Percentiles rank a stretch among this genome's conserved stretches.
Conservation (phyloP, 1,140 invertebrate genomes). For the Samia ricini region DNA sequence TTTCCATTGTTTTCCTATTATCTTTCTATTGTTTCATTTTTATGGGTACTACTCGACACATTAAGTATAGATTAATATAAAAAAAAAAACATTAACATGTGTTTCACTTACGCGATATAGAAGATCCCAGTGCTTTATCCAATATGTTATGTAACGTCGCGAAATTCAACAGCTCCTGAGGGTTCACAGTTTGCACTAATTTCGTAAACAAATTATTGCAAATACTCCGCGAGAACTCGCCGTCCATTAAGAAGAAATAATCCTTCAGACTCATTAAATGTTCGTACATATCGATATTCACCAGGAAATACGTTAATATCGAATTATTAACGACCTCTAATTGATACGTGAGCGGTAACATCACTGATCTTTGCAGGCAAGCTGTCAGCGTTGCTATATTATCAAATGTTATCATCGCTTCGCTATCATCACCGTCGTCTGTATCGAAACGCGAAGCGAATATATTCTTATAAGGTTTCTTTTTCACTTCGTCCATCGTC, state of each 20-base stretch:
- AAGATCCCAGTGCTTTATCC: slow-evolving; percentile 80
- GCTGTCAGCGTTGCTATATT: slow-evolving; percentile 79
- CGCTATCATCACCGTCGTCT: slow-evolving; percentile 39
- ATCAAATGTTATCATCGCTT: slow-evolving; percentile 49
- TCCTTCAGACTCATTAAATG: slow-evolving; percentile 84
- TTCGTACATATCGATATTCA: slow-evolving; percentile 82
- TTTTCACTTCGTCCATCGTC: slow-evolving; percentile 64
- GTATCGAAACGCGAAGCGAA: slow-evolving; percentile 49
- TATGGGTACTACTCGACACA: no score
- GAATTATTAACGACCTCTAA: slow-evolving; percentile 84
- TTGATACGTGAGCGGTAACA: slow-evolving; percentile 83
- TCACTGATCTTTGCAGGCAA: slow-evolving; percentile 82
- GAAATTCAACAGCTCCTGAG: slow-evolving; percentile 83
- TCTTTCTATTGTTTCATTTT: no score
- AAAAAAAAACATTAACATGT: slow-evolving; percentile 14
- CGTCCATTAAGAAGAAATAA: slow-evolving; percentile 87
- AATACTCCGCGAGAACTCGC: slow-evolving; percentile 85
- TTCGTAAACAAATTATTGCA: slow-evolving; percentile 82
- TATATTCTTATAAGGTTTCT: slow-evolving; percentile 63
- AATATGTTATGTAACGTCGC: slow-evolving; percentile 82
- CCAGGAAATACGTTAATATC: slow-evolving; percentile 83
- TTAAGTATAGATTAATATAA: no score
- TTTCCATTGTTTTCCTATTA: no score
- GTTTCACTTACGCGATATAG: slow-evolving; percentile 67
- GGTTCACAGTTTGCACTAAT: slow-evolving; percentile 79